phyloP scores from a whole-genome alignment of 2,797 vertebrate species.

The Paramormyrops hopkinsi region DNA sequence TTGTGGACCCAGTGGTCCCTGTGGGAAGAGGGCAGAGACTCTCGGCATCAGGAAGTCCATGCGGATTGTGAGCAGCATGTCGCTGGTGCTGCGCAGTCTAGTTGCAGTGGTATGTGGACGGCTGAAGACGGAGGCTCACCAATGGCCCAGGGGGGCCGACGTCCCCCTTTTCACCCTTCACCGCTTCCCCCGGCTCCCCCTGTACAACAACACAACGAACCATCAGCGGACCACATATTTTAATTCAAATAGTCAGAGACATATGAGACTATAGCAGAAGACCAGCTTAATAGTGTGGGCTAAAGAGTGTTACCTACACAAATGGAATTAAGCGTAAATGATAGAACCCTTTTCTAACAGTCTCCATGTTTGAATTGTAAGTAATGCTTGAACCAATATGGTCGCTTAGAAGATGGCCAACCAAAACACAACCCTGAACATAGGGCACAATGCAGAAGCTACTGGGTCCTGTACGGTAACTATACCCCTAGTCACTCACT shows the following conservation, averaged over 20 bases:
- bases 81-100: not conserved
- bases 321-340: not conserved
- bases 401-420: not conserved
- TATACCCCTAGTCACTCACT: not conserved
- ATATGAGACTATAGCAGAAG: not conserved
- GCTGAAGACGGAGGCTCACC: constrained; percentile 51
- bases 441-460: not conserved
- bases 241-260: not conserved
- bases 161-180: constrained; percentile 68
- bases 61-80: not conserved
- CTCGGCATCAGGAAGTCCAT: constrained; percentile 37
- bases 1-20: constrained; percentile 56
- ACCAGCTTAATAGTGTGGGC: not conserved
- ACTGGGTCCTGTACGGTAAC: not conserved
- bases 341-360: not conserved
- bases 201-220: constrained; percentile 20
- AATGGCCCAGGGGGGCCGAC: constrained; percentile 49
- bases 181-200: constrained; percentile 60
- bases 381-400: not conserved
- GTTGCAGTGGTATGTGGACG: not conserved
- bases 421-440: not conserved
- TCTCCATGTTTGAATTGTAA: not conserved
- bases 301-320: not conserved
- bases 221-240: not conserved
- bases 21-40: constrained; percentile 15